A percentile compares a stretch with the other conserved stretches of the same genome.
Conservation (phyloP, 2,113 vertebrate species). For the Platichthys stellatus region DNA sequence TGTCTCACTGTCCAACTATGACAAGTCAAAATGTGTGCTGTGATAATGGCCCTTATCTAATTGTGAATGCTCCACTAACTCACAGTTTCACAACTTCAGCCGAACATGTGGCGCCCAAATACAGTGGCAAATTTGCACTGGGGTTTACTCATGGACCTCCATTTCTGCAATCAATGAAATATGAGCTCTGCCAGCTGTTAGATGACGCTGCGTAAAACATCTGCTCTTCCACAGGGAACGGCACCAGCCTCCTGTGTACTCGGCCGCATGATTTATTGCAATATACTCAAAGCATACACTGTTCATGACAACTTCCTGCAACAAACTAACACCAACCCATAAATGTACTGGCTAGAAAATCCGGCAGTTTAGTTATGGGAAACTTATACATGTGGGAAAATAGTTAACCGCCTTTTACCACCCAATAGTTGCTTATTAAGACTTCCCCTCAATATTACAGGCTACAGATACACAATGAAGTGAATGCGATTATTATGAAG, state of each 20-base stretch:
- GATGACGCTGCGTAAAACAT: conserved; percentile 16
- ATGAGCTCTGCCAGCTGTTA: conserved; percentile 24
- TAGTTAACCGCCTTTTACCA: not conserved
- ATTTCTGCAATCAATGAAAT: conserved; percentile 5
- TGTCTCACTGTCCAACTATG: not conserved
- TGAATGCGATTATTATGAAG: not conserved
- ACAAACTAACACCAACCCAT: not conserved
- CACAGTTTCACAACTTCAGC: conserved; percentile 5
- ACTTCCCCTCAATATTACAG: not conserved
- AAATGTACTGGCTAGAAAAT: not conserved
- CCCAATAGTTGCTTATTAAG: not conserved
- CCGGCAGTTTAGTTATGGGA: not conserved
- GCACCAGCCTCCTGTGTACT: not conserved
- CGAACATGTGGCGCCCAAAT: not conserved
- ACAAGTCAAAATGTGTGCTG: not conserved
- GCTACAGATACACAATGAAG: not conserved
- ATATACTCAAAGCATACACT: not conserved
- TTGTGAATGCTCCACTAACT: not conserved
- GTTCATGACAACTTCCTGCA: not conserved
- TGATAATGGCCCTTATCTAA: not conserved
- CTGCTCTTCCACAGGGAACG: conserved; percentile 15
- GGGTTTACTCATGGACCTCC: conserved; percentile 8
- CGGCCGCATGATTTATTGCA: not conserved
- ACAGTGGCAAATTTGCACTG: not conserved
- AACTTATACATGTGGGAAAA: not conserved